Base-by-base conservation (phyloP, 2,113 vertebrate genomes). In the Halichoeres trimaculatus region DNA sequence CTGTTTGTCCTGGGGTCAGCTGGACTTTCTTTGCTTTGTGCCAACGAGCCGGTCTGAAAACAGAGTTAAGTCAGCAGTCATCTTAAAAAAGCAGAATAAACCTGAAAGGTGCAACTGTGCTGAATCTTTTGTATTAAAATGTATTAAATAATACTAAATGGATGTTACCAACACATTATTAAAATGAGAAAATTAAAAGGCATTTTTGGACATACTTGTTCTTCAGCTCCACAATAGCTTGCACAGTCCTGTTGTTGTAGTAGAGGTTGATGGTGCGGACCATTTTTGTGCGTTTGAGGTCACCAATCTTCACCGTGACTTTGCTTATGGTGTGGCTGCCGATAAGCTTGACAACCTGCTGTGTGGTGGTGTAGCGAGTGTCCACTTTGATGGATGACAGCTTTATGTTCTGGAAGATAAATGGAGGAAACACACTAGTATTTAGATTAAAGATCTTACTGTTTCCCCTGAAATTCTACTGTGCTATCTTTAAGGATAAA, bases 301-400 rank as follows among this genome's bases (percentile, higher is more conserved):
- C 98, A 1, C 98, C 97, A 0, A 99, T 97, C 91, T 99, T 99
- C 86, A 99, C 97, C 0, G 98, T 99, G 72, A 99, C 97, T 87
- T 99, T 99, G 94, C 98, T 98, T 93, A 99, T 97, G 83, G 97
- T 99, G 88, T 99, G 98, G 90, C 98, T 99, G 86, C 98, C 98
- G 1, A 99, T 98, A 2, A 99, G 96, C 80, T 99, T 99, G 71
- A 99, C 98, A 35, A 99, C 98, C 82, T 99, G 98, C 91, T 99
- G 98, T 1, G 98, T 99, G 73, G 98, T 99, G n/a, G 98, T 99
- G 62, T 99, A 99, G 2, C 98, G 95, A 0, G 98, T 99, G 90
- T 99, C 98, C 91, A 99, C 98, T 94, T 99, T 99, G 72, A 99
- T 97, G n/a, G 98, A 99, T 57, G 98, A 99, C 23, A 99, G 93